Evolutionary conservation across 2,888 invertebrate species (phyloP).

Genomic region (Hypsopygia costalis): DNA sequence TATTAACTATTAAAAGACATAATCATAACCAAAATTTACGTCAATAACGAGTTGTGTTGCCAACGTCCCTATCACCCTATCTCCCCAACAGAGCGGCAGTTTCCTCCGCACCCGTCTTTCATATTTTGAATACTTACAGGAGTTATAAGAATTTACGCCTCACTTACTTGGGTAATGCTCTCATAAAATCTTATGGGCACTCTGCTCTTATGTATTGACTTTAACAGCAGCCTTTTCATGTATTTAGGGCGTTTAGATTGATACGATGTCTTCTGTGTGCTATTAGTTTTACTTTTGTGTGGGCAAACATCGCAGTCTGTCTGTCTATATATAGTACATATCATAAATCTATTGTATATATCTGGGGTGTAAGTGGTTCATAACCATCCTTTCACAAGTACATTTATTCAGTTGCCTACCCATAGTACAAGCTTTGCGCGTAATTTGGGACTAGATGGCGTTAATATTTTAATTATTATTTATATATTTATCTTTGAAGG

Average conservation of each 20-base stretch:
- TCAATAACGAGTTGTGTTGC: background rate
- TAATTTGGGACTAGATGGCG: too few species aligned
- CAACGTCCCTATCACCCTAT: conserved; percentile 1
- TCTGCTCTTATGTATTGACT: conserved; percentile 73
- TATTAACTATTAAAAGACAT: background rate
- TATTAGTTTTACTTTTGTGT: too few species aligned
- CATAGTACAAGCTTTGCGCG: too few species aligned
- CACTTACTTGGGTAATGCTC: conserved; percentile 70
- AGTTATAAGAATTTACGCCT: conserved; percentile 79
- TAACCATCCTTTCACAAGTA: too few species aligned
- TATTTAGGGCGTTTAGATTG: conserved; percentile 10
- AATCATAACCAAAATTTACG: background rate
- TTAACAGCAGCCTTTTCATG: conserved; percentile 45
- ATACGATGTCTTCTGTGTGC: conserved; percentile 2
- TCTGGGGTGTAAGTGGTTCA: too few species aligned
- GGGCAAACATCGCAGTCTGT: too few species aligned
- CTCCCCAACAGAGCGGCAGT: background rate
- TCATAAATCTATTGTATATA: too few species aligned
- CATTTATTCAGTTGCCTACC: too few species aligned
- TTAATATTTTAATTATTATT: too few species aligned
- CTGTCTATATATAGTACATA: too few species aligned
- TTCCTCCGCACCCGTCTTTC: conserved; percentile 38
- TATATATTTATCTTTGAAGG: too few species aligned
- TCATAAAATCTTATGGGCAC: conserved; percentile 77
- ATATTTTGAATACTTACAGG: conserved; percentile 74